These are phyloP conservation scores for Andinoacara biseriatus DNA, from an alignment of 2,113 vertebrate species.

Conservation along the genomic window DNA sequence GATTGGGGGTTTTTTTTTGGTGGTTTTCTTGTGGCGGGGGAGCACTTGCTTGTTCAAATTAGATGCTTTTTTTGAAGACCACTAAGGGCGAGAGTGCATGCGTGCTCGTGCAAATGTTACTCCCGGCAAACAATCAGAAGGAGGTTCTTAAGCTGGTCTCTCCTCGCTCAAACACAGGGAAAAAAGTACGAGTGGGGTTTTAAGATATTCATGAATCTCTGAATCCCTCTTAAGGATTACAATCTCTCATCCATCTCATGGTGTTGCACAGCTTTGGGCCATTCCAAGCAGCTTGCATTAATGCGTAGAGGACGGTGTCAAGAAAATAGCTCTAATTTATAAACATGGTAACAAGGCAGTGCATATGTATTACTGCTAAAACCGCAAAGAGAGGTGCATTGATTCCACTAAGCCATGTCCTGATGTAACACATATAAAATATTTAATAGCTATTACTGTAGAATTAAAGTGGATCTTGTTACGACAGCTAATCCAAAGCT, in stretches of 20 bases:
- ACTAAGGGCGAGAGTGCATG: constrained; percentile 40
- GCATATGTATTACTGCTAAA: constrained; percentile 70
- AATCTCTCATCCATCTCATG: constrained; percentile 74
- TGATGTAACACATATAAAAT: constrained; percentile 62
- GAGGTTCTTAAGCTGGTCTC: constrained; percentile 62
- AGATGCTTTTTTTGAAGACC: constrained; percentile 61
- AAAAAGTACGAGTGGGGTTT: constrained; percentile 44
- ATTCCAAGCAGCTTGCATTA: constrained; percentile 66
- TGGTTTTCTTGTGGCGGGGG: constrained; percentile 32
- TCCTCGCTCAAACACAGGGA: constrained; percentile 32
- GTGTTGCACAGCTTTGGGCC: constrained; percentile 64
- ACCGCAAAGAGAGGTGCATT: constrained; percentile 52
- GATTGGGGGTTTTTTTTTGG: neutral
- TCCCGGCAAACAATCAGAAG: constrained; percentile 66
- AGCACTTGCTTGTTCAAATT: constrained; percentile 63
- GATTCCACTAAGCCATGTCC: constrained; percentile 62
- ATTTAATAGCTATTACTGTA: constrained; percentile 69
- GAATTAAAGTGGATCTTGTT: constrained; percentile 67
- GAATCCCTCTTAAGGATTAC: constrained; percentile 79
- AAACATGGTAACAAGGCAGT: constrained; percentile 79
- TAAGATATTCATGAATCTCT: constrained; percentile 79
- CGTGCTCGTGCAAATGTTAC: constrained; percentile 63
- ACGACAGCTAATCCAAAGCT: constrained; percentile 60
- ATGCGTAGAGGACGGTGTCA: constrained; percentile 51
- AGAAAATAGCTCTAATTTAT: constrained; percentile 64